Evolutionary conservation across 2,888 invertebrate genomes (phyloP).

Genomic region (Papilio elwesi): DNA sequence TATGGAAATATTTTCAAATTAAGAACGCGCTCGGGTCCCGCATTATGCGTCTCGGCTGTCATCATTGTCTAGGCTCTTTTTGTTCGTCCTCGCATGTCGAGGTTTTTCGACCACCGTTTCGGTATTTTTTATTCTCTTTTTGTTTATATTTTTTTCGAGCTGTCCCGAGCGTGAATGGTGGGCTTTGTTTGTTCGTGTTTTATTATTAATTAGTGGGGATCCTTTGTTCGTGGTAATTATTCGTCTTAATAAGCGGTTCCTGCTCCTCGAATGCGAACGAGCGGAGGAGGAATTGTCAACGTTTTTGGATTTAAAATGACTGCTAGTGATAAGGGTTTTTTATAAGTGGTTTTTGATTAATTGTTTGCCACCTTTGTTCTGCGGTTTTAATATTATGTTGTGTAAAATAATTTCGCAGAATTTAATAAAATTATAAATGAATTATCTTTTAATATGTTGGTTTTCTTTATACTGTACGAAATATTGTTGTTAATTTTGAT

Average conservation of each 20-base stretch:
- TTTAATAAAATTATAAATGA: background rate
- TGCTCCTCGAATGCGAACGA: conserved; percentile 75
- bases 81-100: conserved; percentile 82
- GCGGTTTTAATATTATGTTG: conserved; percentile 12
- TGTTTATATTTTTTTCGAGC: conserved; percentile 67
- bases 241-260: conserved; percentile 84
- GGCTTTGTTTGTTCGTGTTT: conserved; percentile 83
- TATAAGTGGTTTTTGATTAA: conserved; percentile 54
- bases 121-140: conserved; percentile 71
- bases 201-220: conserved; percentile 84
- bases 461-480: too few relatives aligned
- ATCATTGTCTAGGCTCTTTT: conserved; percentile 82
- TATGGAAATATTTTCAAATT: conserved; percentile 84
- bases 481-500: too few relatives aligned
- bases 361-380: conserved; percentile 44
- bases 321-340: conserved; percentile 59
- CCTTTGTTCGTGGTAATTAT: conserved; percentile 84
- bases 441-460: too few relatives aligned
- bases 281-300: conserved; percentile 72
- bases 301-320: conserved; percentile 66
- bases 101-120: conserved; percentile 83
- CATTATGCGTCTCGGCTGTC: conserved; percentile 83
- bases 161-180: conserved; percentile 81
- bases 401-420: background rate
- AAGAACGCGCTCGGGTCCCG: conserved; percentile 80